Base-by-base conservation (phyloP, 2,797 vertebrate species). In the Amphiprion clarkii region DNA sequence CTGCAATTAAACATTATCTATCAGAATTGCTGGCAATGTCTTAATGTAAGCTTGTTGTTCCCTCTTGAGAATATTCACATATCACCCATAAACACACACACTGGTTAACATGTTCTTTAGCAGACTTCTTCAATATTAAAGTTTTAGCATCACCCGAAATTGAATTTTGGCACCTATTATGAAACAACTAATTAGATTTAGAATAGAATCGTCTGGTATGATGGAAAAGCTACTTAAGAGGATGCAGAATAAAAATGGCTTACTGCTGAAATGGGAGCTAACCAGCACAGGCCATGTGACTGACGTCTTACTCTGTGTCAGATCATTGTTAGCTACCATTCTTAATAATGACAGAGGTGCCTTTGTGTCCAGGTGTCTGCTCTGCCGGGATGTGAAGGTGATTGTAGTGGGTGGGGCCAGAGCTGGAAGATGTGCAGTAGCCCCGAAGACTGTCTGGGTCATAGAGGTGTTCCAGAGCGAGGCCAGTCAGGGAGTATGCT, bases 271-370 rank as follows among this genome's bases (percentile, higher is more conserved):
- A 36, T 52, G 19, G 10, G 25, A 23, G 54, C 25, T 60, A 44
- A 65, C 36, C 76, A 59, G 40, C 46, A 59, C 31, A 40, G 49
- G 33, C 52, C 29, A 2, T 52, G 62, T 67, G 70, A 44, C 52
- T 23, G 29, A 19, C 48, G 60, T 75, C 64, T 44, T 21, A 12
- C 12, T 57, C 40, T 31, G 74, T 55, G 64, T 71, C 39, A 12
- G 42, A 36, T n/a, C 65, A 92, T 91, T 87, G 95, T 97, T 97
- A 99, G 95, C 97, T 99, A 88, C 97, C 96, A 55, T 99, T 99
- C 82, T 96, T 98, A 93, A 99, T 99, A 92, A 99, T 99, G 90
- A 99, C 97, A 3, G 98, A 97, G 71, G 97, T 97, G 90, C 96
- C 96, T 92, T 99, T 99, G 91, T 98, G 97, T 92, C 95, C 96